Evolutionary conservation across 1,140 invertebrate genomes (phyloP), one percentile per base, ranked within the genome.

Genomic region (Sycophila sp.): DNA sequence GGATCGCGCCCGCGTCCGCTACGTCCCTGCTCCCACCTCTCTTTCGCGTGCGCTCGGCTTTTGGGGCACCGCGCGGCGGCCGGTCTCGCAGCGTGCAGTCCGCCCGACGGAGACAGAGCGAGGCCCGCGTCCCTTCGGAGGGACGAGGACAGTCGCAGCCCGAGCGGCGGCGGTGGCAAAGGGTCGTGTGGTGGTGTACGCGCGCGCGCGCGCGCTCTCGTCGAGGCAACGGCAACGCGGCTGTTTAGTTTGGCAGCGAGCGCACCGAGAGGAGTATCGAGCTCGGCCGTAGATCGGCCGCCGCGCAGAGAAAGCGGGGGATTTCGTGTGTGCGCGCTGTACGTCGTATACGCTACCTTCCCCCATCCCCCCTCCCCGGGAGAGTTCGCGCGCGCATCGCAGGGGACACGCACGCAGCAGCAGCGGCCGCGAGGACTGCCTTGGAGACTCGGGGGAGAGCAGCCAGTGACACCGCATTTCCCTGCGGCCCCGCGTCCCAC

Each of bases 191-290:
- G n/a, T n/a, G n/a, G n/a, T n/a, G n/a, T 32, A 62, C 26, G 42
- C 51, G 36, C 63, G 51, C 63, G 62, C 34, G 63, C 53, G 40
- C 63, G 24, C n/a, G 19, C 58, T 22, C 40, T 5, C 42, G 40
- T 30, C 24, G 53, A 51, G 26, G 47, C 22, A n/a, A 65, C n/a
- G 59, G 32, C 11, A 1, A 42, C 24, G 53, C 40, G 36, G 47
- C 51, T 56, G 58, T 67, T 51, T 60, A 67, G 49, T 72, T 62
- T 24, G 30, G 42, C 19, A 63, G 60, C 69, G 38, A 47, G 34
- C 36, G 59, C 40, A 64, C 60, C 28, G 24, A 30, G 8, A 30
- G 19, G 6, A 60, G 36, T n/a, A n/a, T n/a, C n/a, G n/a, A n/a
- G n/a, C n/a, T n/a, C n/a, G n/a, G n/a, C n/a, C n/a, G n/a, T n/a